Percentiles rank a stretch among this genome's conserved stretches.
These are phyloP conservation scores for Gallinago stenura DNA, from an alignment of 2,797 vertebrate species.

Conservation along the genomic window DNA sequence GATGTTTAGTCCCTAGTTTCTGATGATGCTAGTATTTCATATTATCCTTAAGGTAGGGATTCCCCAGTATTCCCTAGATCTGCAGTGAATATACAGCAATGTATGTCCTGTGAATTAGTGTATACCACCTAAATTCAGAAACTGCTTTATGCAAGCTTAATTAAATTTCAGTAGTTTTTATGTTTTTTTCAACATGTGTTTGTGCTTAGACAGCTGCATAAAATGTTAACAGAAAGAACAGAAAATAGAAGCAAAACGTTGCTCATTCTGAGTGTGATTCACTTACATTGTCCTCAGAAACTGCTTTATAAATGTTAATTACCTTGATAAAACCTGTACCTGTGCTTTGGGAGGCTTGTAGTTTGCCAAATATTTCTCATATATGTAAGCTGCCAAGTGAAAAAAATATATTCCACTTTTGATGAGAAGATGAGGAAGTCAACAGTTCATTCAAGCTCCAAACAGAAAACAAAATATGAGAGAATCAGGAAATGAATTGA, in stretches of 20 bases:
- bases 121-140: not conserved
- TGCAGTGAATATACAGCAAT: not conserved
- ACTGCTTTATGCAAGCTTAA: not conserved
- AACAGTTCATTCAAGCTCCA: not conserved
- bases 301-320: not conserved
- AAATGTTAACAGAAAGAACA: not conserved
- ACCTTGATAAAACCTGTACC: not conserved
- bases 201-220: not conserved
- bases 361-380: not conserved
- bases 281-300: not conserved
- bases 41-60: not conserved
- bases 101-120: not conserved
- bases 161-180: not conserved
- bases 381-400: not conserved
- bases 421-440: not conserved
- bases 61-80: not conserved
- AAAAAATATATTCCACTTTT: not conserved
- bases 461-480: not conserved
- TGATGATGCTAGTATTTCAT: not conserved
- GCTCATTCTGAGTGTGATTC: not conserved
- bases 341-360: not conserved
- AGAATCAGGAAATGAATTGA: not conserved
- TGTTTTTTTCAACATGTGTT: not conserved
- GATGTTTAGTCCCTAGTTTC: not conserved
- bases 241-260: not conserved